Percentiles rank a stretch among this genome's conserved stretches.
Conservation (phyloP, 2,888 invertebrate genomes). For the Drosophila nr. medialis region DNA sequence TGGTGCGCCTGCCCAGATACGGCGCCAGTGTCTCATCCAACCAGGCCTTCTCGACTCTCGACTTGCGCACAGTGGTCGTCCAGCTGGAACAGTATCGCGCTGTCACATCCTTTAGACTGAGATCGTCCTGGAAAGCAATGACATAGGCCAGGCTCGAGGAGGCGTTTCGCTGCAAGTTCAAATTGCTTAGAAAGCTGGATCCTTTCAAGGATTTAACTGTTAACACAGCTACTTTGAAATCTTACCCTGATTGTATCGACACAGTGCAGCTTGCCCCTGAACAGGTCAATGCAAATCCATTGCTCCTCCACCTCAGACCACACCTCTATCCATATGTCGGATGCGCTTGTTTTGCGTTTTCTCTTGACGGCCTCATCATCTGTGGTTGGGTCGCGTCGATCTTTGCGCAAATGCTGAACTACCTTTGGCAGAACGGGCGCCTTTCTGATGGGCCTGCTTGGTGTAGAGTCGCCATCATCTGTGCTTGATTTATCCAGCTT, state of each 20-base stretch:
- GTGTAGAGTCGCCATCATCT: constrained; percentile 59
- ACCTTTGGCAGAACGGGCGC: constrained; percentile 69
- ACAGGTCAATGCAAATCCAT: constrained; percentile 94
- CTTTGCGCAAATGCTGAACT: constrained; percentile 74
- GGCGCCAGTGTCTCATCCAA: constrained; percentile 88
- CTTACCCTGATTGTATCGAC: constrained; percentile 91
- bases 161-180: constrained; percentile 87
- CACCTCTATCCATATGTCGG: constrained; percentile 94
- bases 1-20: constrained; percentile 85
- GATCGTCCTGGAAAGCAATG: constrained; percentile 93
- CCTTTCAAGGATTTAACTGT: background rate
- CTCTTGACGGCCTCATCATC: constrained; percentile 86
- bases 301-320: constrained; percentile 93
- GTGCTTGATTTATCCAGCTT: constrained; percentile 64
- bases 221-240: constrained; percentile 49
- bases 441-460: constrained; percentile 69
- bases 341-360: constrained; percentile 74
- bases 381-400: constrained; percentile 87
- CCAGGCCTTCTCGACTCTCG: constrained; percentile 92
- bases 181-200: constrained; percentile 1
- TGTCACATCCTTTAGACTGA: constrained; percentile 94
- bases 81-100: constrained; percentile 94
- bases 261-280: constrained; percentile 90
- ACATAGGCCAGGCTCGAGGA: constrained; percentile 92
- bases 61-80: constrained; percentile 92